Evolutionary conservation across 2,113 vertebrate genomes (phyloP).

Genomic region (Cochlearius cochlearius): DNA sequence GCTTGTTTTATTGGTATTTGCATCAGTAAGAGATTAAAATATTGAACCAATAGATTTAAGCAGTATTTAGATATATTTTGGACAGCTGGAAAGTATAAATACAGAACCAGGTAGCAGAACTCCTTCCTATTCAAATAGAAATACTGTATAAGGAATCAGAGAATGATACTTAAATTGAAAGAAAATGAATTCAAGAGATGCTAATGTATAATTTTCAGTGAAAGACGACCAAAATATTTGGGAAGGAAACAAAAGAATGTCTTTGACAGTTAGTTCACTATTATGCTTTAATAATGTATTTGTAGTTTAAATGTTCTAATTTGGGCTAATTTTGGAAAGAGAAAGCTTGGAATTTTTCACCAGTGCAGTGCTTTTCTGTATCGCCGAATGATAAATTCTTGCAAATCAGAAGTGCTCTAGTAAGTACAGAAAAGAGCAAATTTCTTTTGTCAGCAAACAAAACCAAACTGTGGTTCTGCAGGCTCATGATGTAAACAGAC

Average conservation of each 20-base stretch:
- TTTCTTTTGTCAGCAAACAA: not conserved
- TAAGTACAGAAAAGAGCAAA: not conserved
- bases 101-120: not conserved
- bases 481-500: not conserved
- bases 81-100: not conserved
- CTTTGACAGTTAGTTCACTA: not conserved
- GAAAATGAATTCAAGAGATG: slow-evolving; percentile 14
- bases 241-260: slow-evolving; percentile 24
- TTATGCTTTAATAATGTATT: slow-evolving; percentile 39
- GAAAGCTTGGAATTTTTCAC: not conserved
- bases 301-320: slow-evolving; percentile 24
- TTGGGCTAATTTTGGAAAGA: not conserved
- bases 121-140: not conserved
- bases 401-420: not conserved
- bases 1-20: not conserved
- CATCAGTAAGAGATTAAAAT: not conserved
- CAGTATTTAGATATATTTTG: not conserved
- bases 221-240: slow-evolving; percentile 36
- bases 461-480: not conserved
- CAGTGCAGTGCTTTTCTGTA: not conserved
- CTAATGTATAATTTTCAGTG: slow-evolving; percentile 47
- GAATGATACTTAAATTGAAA: slow-evolving; percentile 16
- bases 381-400: not conserved
- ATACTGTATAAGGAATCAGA: not conserved
- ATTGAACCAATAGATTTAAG: not conserved